These are phyloP conservation scores for Periplaneta americana DNA, from an alignment of 1,140 invertebrate species.

Conservation along the genomic window DNA sequence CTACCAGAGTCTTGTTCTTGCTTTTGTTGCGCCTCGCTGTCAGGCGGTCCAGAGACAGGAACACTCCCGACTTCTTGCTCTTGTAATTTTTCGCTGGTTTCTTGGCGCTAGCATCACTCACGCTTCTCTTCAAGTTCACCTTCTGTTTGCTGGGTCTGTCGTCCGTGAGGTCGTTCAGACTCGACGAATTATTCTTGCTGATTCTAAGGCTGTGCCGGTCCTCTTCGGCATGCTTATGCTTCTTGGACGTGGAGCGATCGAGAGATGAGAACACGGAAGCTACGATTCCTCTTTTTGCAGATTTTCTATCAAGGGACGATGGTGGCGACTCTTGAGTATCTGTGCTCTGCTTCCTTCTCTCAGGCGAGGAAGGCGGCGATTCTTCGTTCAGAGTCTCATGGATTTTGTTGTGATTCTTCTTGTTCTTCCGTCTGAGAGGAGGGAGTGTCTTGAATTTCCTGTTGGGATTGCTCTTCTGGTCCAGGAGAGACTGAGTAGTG, in stretches of 20 bases:
- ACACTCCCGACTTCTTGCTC: neutral
- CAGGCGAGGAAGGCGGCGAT: neutral
- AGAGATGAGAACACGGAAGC: constrained; percentile 17
- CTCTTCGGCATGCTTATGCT: neutral
- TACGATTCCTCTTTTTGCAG: neutral
- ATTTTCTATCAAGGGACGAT: neutral
- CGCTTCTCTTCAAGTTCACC: neutral
- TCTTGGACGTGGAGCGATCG: constrained; percentile 6
- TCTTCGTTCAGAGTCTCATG: neutral
- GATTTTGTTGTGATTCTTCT: neutral
- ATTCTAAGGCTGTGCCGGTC: neutral
- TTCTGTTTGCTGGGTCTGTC: neutral
- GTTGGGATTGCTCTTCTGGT: neutral
- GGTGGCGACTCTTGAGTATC: neutral
- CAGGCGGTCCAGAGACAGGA: neutral
- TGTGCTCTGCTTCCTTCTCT: neutral
- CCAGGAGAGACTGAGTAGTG: constrained; percentile 27
- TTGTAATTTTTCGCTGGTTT: neutral
- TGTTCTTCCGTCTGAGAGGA: constrained; percentile 22
- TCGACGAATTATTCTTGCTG: constrained; percentile 10
- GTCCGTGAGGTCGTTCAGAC: constrained; percentile 20
- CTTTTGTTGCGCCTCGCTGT: neutral
- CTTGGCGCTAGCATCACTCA: constrained; percentile 4
- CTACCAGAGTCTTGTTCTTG: neutral
- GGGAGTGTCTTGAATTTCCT: constrained; percentile 60